These are phyloP conservation scores for Arenaria interpres DNA, from an alignment of 2,113 vertebrate species.

Conservation along the genomic window DNA sequence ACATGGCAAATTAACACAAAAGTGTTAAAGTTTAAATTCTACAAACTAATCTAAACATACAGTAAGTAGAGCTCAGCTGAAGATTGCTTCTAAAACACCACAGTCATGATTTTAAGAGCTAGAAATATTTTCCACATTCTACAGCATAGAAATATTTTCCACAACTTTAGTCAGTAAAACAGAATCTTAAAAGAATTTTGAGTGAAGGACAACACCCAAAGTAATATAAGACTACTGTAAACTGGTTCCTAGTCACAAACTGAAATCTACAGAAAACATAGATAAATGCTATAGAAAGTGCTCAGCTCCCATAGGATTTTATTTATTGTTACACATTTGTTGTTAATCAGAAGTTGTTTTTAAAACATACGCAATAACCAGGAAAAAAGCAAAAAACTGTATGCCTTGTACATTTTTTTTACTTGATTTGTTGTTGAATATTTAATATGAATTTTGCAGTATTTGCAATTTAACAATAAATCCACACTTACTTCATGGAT, in stretches of 20 bases:
- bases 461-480: not conserved
- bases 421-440: not conserved
- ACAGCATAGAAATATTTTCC: not conserved
- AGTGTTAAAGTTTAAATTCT: not conserved
- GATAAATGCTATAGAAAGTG: not conserved
- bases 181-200: not conserved
- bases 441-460: not conserved
- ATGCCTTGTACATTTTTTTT: not conserved
- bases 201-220: not conserved
- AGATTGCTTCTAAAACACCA: not conserved
- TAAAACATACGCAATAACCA: not conserved
- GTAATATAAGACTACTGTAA: not conserved
- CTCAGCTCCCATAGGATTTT: not conserved
- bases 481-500: not conserved
- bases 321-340: not conserved
- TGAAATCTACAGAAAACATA: not conserved
- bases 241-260: not conserved
- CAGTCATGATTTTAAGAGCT: not conserved
- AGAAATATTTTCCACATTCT: not conserved
- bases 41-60: not conserved
- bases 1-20: not conserved
- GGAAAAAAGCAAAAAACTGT: not conserved
- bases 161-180: not conserved
- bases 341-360: not conserved
- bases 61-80: not conserved